Conservation (phyloP, 1,140 invertebrate species). For the Aradophagus sp. region DNA sequence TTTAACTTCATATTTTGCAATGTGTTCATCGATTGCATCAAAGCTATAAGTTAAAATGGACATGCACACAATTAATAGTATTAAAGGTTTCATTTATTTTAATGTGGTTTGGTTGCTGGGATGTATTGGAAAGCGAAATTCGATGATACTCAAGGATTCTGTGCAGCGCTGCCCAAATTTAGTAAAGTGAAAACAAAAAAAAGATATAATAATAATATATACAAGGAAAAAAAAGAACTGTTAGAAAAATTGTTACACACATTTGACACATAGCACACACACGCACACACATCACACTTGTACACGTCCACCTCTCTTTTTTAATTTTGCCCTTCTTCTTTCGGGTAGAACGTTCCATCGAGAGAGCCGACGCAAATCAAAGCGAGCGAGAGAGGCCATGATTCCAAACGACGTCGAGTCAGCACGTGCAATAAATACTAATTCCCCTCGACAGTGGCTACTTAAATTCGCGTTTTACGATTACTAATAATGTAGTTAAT, state of each 20-base stretch:
- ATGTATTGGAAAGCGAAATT: constrained; percentile 14
- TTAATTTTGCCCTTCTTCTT: constrained; percentile 17
- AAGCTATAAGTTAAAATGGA: no score
- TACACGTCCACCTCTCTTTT: background rate
- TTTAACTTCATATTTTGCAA: no score
- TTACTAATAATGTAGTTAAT: constrained; percentile 11
- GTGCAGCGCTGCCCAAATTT: constrained; percentile 4
- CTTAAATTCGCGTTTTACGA: constrained; percentile 37
- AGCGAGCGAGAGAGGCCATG: constrained; percentile 37
- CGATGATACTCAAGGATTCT: constrained; percentile 32
- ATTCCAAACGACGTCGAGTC: constrained; percentile 46
- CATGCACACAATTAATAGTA: no score
- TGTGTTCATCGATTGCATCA: no score
- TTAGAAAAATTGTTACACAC: constrained; percentile 2
- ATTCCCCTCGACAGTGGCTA: constrained; percentile 48
- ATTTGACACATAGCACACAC: no score
- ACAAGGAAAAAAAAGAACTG: background rate
- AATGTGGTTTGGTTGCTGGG: no score
- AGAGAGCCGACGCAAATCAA: constrained; percentile 23
- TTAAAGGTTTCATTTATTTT: no score
- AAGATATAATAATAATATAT: constrained; percentile 1
- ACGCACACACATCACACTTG: background rate
- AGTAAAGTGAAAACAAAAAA: constrained; percentile 8
- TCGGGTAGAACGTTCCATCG: constrained; percentile 31
- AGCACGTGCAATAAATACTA: constrained; percentile 57